These are phyloP conservation scores for Geodia barretti DNA, from an alignment of 37 sponge, comb jelly and placozoan genomes.

Conservation along the genomic window DNA sequence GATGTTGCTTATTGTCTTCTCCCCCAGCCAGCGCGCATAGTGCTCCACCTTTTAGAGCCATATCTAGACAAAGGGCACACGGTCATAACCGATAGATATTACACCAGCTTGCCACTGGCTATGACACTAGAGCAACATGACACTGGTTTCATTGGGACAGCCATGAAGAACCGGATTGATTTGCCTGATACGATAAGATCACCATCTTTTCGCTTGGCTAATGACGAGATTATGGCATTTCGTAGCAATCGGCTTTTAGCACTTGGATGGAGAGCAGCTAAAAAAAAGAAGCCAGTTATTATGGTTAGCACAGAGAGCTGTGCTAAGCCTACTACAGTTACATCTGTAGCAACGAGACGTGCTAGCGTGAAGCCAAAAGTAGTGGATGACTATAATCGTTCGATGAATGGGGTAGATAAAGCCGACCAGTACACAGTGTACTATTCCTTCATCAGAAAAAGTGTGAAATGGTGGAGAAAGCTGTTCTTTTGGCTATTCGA, in stretches of 20 bases:
- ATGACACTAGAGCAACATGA: background rate
- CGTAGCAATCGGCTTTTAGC: background rate
- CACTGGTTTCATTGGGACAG: conserved; percentile 4
- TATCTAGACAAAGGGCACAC: conserved; percentile 7
- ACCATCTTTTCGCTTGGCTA: background rate
- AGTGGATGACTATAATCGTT: background rate
- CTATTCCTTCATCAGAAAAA: conserved; percentile 1
- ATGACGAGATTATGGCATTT: background rate
- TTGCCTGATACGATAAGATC: background rate
- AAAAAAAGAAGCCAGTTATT: conserved; percentile 1
- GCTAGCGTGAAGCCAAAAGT: background rate
- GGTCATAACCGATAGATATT: conserved; percentile 10
- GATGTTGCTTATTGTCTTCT: background rate
- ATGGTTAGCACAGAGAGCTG: conserved; percentile 1
- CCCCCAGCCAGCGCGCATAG: conserved; percentile 9
- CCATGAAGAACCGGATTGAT: background rate
- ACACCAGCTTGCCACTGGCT: conserved; percentile 8
- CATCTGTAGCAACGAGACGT: background rate
- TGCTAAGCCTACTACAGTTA: background rate
- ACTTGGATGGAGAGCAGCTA: conserved; percentile 5
- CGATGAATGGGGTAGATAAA: conserved; percentile 11
- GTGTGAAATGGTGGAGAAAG: conserved; percentile 14
- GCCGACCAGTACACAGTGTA: conserved; percentile 11
- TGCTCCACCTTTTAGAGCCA: background rate
- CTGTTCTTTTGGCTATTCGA: conserved; percentile 17